These are phyloP conservation scores for Protobothrops mucrosquamatus DNA, from an alignment of 2,113 vertebrate genomes.

Conservation along the genomic window DNA sequence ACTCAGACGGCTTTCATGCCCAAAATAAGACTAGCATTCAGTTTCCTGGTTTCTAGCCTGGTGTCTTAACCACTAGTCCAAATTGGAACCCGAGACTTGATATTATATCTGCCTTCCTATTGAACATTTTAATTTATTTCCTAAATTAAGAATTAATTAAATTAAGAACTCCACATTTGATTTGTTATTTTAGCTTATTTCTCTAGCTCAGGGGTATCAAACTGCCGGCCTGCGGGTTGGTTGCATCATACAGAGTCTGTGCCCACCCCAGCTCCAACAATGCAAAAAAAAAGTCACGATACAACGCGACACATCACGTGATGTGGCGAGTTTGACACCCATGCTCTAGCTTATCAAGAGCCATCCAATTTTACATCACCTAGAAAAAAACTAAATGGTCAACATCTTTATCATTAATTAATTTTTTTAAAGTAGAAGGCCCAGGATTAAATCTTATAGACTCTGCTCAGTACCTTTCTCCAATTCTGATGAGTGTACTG, in stretches of 20 bases:
- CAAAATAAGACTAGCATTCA: neutral
- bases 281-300: no score
- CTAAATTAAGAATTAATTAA: neutral
- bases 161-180: neutral
- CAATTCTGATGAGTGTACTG: neutral
- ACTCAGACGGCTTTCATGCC: neutral
- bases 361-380: neutral
- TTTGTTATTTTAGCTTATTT: neutral
- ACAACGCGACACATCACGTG: no score
- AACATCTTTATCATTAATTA: neutral
- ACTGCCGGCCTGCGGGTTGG: no score
- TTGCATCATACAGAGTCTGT: no score
- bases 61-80: neutral
- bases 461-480: neutral
- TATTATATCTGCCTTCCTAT: neutral
- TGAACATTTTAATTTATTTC: neutral
- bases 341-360: neutral
- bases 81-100: neutral
- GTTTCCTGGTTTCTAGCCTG: neutral
- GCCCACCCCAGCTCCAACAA: no score
- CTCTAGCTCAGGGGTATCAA: neutral
- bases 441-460: neutral
- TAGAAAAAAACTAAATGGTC: neutral
- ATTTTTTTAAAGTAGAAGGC: neutral
- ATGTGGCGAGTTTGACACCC: no score